Evolutionary conservation across 2,797 vertebrate species (phyloP), one percentile per base, ranked within the genome.

Genomic region (Anas flavirostris): DNA sequence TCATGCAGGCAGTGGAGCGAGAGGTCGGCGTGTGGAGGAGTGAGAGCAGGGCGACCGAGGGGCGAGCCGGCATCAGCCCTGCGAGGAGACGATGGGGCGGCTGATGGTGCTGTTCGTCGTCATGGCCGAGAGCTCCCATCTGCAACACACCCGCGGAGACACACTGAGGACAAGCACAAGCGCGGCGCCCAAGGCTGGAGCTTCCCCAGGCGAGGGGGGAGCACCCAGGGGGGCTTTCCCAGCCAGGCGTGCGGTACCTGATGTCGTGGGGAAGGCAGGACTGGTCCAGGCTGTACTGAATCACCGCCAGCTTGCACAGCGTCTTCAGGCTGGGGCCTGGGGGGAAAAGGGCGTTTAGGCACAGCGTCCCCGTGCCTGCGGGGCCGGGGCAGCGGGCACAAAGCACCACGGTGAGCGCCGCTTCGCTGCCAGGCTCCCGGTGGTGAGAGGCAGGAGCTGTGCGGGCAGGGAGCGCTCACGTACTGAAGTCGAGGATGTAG

Each of bases 41-140:
- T 8, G 23, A 90, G 95, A 94, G 87, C 74, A 78, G 84, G 90
- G 94, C 56, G 90, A 91, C 41, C 83, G 96, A 97, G 86, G 89
- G 55, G 91, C 1, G 35, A 93, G 82, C 72, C 28, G 4, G 88
- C 33, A 11, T 94, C 98, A 99, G 95, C 99, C 99, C 21, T 99
- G 99, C 81, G 99, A 99, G 43, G 99, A 99, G 97, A 99, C 98
- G 74, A 99, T 99, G 86, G 99, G 99, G 33, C 99, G 98, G 97
- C 99, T 99, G 98, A 99, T 99, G 98, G 98, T 99, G 98, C 99
- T 99, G 98, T 99, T 99, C 46, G 99, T 99, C 29, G 99, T 99
- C 99, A 99, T 99, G 94, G 99, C 99, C 5, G 99, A 98, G 97
- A 99, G 98, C 96, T 99, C 99, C 99, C 99, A 99, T 98, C 99